A percentile compares a stretch with the other conserved stretches of the same genome.
These are phyloP conservation scores for Poeciliopsis infans DNA, from an alignment of 2,797 vertebrate genomes.

Conservation along the genomic window DNA sequence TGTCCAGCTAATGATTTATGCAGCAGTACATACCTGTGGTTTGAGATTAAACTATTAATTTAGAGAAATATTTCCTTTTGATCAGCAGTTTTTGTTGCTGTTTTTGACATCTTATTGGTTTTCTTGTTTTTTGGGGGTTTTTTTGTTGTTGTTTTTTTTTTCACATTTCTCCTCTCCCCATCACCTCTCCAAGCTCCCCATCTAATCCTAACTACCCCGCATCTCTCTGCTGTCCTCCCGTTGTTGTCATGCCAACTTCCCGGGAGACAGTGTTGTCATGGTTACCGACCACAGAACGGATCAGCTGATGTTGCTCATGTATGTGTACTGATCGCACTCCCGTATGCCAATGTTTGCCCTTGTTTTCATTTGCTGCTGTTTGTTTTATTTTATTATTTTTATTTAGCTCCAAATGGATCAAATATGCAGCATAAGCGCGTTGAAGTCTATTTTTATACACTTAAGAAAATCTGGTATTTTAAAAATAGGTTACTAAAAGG, in stretches of 20 bases:
- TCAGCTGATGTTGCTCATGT: conserved; percentile 86
- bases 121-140: conserved; percentile 5
- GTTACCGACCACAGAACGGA: conserved; percentile 82
- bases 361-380: conserved; percentile 7
- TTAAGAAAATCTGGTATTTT: background rate
- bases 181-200: conserved; percentile 18
- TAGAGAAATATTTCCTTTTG: conserved; percentile 1
- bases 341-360: conserved; percentile 27
- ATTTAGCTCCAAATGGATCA: background rate
- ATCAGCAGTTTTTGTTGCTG: conserved; percentile 12
- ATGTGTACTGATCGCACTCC: conserved; percentile 69
- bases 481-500: conserved; percentile 4
- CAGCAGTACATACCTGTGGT: conserved; percentile 17
- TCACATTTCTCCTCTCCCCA: conserved; percentile 15
- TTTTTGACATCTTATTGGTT: conserved; percentile 9
- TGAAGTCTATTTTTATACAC: background rate
- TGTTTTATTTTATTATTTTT: no score
- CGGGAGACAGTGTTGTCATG: conserved; percentile 91
- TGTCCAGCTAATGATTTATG: conserved; percentile 50
- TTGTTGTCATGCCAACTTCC: conserved; percentile 85
- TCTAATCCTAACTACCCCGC: conserved; percentile 32
- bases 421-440: background rate
- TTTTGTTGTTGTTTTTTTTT: conserved; percentile 18
- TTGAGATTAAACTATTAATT: conserved; percentile 9
- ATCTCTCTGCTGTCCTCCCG: conserved; percentile 40